These are phyloP conservation scores for Epinephelus lanceolatus DNA, from an alignment of 2,113 vertebrate genomes.

Conservation along the genomic window DNA sequence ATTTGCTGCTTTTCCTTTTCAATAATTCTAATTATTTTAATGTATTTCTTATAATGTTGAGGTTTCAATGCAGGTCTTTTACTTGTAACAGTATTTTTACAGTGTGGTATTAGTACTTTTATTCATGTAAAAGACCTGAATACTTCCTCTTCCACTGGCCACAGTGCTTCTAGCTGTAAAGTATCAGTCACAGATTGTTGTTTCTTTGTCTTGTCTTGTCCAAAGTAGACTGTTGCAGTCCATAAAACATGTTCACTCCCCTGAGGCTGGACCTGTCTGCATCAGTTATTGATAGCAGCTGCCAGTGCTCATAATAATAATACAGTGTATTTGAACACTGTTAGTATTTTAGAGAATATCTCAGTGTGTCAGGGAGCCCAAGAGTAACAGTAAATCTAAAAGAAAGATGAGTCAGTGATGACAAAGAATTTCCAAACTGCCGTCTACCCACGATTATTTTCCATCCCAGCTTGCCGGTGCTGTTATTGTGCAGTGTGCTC, in stretches of 20 bases:
- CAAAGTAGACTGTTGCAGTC: background rate
- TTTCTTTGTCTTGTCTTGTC: no score
- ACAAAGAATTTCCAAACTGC: conserved; percentile 1
- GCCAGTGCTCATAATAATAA: background rate
- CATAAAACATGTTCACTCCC: background rate
- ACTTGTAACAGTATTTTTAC: no score
- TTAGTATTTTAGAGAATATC: background rate
- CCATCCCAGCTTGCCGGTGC: background rate
- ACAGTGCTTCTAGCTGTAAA: no score
- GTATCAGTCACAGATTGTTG: no score
- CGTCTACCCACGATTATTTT: conserved; percentile 8
- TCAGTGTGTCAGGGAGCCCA: background rate
- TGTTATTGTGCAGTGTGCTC: conserved; percentile 7
- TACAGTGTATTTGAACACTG: background rate
- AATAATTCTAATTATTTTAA: no score
- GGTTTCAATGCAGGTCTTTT: no score
- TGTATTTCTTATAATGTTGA: no score
- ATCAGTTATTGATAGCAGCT: background rate
- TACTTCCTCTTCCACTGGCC: no score
- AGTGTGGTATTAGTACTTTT: no score
- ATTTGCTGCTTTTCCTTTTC: no score
- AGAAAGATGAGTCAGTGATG: background rate
- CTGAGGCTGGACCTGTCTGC: background rate
- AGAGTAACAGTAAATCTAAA: background rate
- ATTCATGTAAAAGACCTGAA: no score